Evolutionary conservation across 1,140 invertebrate genomes (phyloP).

Genomic region (Uloborus diversus): DNA sequence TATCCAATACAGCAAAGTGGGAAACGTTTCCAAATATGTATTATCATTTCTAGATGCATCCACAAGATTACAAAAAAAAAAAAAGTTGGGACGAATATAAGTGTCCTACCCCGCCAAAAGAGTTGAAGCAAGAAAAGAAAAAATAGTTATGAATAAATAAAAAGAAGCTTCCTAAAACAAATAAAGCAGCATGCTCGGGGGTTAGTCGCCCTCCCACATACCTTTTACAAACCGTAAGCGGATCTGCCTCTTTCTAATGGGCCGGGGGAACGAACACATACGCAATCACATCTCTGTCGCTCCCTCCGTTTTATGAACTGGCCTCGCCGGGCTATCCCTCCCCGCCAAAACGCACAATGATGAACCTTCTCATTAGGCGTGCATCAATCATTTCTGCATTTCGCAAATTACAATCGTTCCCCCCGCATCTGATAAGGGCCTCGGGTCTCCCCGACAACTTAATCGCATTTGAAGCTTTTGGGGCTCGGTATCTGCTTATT

Average conservation of each 20-base stretch:
- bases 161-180: too few species aligned
- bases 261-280: not conserved
- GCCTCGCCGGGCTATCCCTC: not conserved
- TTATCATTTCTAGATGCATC: too few species aligned
- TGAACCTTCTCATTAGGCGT: constrained; percentile 41
- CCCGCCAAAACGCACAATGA: constrained; percentile 13
- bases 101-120: too few species aligned
- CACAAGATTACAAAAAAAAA: too few species aligned
- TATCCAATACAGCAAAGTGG: too few species aligned
- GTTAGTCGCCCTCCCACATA: not conserved
- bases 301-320: not conserved
- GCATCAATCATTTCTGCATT: constrained; percentile 47
- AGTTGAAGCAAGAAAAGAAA: too few species aligned
- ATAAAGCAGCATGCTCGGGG: not conserved
- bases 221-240: constrained; percentile 12
- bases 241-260: constrained; percentile 31
- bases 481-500: constrained; percentile 25
- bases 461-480: constrained; percentile 23
- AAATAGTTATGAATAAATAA: too few species aligned
- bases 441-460: not conserved
- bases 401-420: constrained; percentile 44
- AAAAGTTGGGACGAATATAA: too few species aligned
- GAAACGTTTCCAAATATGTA: too few species aligned
- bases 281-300: not conserved
- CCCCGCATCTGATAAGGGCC: constrained; percentile 6